Percentiles rank a stretch among this genome's conserved stretches.
Conservation (phyloP, 2,888 invertebrate genomes). For the Electrophaes corylata region DNA sequence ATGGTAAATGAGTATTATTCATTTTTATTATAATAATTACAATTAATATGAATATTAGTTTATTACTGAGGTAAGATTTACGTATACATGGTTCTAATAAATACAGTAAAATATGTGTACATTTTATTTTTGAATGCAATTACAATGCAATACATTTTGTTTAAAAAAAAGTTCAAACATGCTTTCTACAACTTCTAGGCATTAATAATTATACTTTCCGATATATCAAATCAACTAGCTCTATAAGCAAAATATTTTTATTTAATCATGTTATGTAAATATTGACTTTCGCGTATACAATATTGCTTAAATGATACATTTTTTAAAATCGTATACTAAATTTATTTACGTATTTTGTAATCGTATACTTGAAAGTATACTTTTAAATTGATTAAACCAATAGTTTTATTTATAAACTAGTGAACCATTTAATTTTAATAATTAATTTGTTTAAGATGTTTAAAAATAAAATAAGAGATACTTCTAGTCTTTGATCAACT, state of each 20-base stretch:
- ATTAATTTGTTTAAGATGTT: background rate
- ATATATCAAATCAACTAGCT: background rate
- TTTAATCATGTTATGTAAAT: background rate
- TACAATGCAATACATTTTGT: background rate
- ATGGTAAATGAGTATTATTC: constrained; percentile 35
- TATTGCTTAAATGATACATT: background rate
- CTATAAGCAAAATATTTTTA: background rate
- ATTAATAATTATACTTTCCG: too few species aligned
- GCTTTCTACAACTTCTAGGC: too few species aligned
- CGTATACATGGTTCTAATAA: constrained; percentile 84
- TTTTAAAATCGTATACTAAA: constrained; percentile 18
- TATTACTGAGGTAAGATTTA: constrained; percentile 86
- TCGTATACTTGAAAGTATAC: constrained; percentile 14
- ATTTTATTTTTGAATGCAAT: constrained; percentile 17
- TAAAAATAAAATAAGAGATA: too few species aligned
- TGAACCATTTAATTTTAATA: background rate
- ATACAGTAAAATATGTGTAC: constrained; percentile 15
- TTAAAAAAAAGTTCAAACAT: too few species aligned
- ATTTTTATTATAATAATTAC: constrained; percentile 28
- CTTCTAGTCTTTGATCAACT: too few species aligned
- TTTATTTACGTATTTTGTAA: background rate
- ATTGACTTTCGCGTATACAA: constrained; percentile 1
- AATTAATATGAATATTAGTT: constrained; percentile 50
- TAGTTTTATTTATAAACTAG: background rate
- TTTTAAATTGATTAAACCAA: background rate